A percentile compares a stretch with the other conserved stretches of the same genome.
Conservation (phyloP, 2,797 vertebrate genomes). For the Phrynocephalus guinanensis region DNA sequence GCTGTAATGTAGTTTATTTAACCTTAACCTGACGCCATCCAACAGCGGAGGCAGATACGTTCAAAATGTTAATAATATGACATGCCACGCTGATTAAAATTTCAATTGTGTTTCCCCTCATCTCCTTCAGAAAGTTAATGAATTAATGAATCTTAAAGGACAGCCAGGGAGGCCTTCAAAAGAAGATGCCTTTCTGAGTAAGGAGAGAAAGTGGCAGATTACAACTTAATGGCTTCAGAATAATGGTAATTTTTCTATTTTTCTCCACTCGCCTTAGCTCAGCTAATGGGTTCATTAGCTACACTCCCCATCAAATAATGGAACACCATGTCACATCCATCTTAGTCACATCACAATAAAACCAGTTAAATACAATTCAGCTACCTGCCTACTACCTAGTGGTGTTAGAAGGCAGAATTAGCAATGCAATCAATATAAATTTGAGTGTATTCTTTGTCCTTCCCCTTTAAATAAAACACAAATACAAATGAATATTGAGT, state of each 20-base stretch:
- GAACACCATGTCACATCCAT: conserved; percentile 84
- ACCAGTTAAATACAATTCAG: conserved; percentile 82
- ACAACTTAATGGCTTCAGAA: conserved; percentile 87
- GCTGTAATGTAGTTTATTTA: conserved; percentile 77
- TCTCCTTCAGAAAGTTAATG: conserved; percentile 91
- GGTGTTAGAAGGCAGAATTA: conserved; percentile 73
- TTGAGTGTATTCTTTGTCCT: conserved; percentile 70
- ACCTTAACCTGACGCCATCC: conserved; percentile 76
- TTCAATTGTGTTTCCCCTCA: conserved; percentile 77
- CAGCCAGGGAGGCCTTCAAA: conserved; percentile 83
- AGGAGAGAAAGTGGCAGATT: conserved; percentile 85
- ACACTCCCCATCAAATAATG: conserved; percentile 82
- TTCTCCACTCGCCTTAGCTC: conserved; percentile 84
- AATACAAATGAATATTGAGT: conserved; percentile 58
- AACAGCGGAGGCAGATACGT: conserved; percentile 72
- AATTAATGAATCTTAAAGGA: conserved; percentile 92
- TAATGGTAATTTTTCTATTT: conserved; percentile 88
- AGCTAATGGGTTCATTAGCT: conserved; percentile 91
- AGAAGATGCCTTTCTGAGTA: conserved; percentile 82
- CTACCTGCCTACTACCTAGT: conserved; percentile 75
- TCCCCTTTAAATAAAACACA: conserved; percentile 38
- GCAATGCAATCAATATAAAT: conserved; percentile 68
- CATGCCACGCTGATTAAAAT: conserved; percentile 81
- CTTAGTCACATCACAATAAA: conserved; percentile 88
- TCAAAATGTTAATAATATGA: conserved; percentile 85